A percentile compares a stretch with the other conserved stretches of the same genome.
Evolutionary conservation across 2,888 invertebrate genomes (phyloP).

Genomic region (Erannis defoliaria): DNA sequence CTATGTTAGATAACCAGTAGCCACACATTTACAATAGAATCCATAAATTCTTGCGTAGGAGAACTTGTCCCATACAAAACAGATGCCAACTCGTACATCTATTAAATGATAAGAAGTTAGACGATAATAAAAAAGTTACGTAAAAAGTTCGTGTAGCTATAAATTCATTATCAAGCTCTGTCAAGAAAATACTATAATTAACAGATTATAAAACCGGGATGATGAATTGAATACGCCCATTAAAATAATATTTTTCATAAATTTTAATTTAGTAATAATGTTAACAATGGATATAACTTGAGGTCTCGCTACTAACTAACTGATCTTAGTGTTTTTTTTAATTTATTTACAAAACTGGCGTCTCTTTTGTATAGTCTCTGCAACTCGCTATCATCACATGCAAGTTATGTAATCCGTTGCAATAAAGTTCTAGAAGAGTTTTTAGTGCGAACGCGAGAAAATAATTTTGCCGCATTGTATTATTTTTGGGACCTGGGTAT

Average conservation of each 20-base stretch:
- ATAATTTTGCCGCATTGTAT: too few relatives aligned
- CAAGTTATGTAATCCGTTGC: too few relatives aligned
- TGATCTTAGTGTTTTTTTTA: too few relatives aligned
- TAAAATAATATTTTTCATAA: too few relatives aligned
- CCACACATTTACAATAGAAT: not conserved
- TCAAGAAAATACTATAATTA: slow-evolving; percentile 22
- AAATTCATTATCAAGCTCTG: slow-evolving; percentile 26
- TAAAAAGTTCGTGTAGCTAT: slow-evolving; percentile 19
- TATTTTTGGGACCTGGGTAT: too few relatives aligned
- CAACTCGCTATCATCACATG: too few relatives aligned
- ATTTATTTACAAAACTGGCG: too few relatives aligned
- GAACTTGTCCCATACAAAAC: slow-evolving; percentile 27
- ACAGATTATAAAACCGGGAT: slow-evolving; percentile 21
- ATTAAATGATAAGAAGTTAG: slow-evolving; percentile 30
- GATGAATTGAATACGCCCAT: slow-evolving; percentile 25
- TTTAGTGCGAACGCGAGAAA: too few relatives aligned
- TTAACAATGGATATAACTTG: slow-evolving; percentile 17
- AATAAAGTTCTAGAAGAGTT: too few relatives aligned
- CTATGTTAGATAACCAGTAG: too few relatives aligned
- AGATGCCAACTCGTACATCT: slow-evolving; percentile 11
- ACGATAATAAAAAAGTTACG: slow-evolving; percentile 22
- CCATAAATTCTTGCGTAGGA: slow-evolving; percentile 27
- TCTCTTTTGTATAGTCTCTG: too few relatives aligned
- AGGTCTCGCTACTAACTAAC: not conserved
- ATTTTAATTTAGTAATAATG: slow-evolving; percentile 26